Conservation (phyloP, 2,888 invertebrate species). For the Archips xylosteana region DNA sequence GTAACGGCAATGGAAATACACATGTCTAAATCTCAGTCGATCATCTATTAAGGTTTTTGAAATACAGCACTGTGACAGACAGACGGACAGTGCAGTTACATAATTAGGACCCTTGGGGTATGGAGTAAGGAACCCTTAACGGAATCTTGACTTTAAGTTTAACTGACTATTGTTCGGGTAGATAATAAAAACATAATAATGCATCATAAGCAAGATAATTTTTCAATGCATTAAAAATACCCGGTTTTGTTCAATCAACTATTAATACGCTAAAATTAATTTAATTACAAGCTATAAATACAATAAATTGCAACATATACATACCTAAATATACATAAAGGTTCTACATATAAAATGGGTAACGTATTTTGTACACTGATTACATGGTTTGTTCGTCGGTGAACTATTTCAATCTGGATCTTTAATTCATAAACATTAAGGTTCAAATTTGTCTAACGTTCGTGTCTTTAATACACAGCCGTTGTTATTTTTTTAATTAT, state of each 20-base stretch:
- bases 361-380: constrained; percentile 68
- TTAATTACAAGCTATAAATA: constrained; percentile 44
- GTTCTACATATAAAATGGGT: constrained; percentile 59
- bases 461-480: constrained; percentile 34
- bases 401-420: constrained; percentile 19
- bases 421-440: constrained; percentile 3
- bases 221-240: background rate
- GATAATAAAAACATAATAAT: background rate
- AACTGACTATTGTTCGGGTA: background rate
- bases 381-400: constrained; percentile 54
- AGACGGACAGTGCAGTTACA: too few relatives aligned
- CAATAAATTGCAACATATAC: constrained; percentile 47
- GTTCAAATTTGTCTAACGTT: constrained; percentile 14
- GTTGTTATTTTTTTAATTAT: constrained; percentile 10
- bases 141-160: too few relatives aligned
- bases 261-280: constrained; percentile 44
- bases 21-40: too few relatives aligned
- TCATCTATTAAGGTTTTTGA: too few relatives aligned
- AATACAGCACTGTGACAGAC: too few relatives aligned
- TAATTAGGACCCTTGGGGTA: too few relatives aligned
- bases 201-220: background rate
- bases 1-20: too few relatives aligned
- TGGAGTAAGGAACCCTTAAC: too few relatives aligned
- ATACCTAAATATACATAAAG: constrained; percentile 55
- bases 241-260: constrained; percentile 17